Evolutionary conservation across 2,113 vertebrate genomes (phyloP).

Genomic region (Eulemur macaco): DNA sequence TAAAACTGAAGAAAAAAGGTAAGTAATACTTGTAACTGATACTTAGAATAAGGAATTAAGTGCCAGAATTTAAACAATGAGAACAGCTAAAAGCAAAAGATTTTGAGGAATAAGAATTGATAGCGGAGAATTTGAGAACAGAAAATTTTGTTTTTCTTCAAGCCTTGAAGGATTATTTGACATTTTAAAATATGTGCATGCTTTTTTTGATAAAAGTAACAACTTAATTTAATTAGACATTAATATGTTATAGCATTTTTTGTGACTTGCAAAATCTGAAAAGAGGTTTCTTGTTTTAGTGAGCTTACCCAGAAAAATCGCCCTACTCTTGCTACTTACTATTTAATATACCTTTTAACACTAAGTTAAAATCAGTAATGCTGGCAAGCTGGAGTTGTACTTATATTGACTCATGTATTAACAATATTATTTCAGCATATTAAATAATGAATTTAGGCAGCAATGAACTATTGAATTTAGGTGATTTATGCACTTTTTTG

Average conservation of each 20-base stretch:
- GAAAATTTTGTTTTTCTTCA: slow-evolving; percentile 29
- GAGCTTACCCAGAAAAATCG: background rate
- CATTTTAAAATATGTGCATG: slow-evolving; percentile 55
- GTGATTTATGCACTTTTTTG: background rate
- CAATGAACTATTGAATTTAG: background rate
- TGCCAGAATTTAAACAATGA: background rate
- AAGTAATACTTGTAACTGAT: background rate
- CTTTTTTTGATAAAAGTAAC: slow-evolving; percentile 49
- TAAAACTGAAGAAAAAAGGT: background rate
- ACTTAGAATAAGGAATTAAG: background rate
- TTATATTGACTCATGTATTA: background rate
- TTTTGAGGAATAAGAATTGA: background rate
- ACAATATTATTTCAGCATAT: background rate
- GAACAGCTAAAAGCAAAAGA: background rate
- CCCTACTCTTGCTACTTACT: background rate
- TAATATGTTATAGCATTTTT: slow-evolving; percentile 13
- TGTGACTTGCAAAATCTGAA: background rate
- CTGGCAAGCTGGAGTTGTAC: background rate
- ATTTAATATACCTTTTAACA: background rate
- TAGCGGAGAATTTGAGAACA: background rate
- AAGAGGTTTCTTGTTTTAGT: background rate
- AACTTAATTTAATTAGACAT: slow-evolving; percentile 44
- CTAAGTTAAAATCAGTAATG: background rate
- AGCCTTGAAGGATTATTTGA: slow-evolving; percentile 31
- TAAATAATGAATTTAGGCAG: too few relatives aligned